Evolutionary conservation across 1,140 invertebrate genomes (phyloP), one percentile per base, ranked within the genome.

Genomic region (Copidosoma floridanum): DNA sequence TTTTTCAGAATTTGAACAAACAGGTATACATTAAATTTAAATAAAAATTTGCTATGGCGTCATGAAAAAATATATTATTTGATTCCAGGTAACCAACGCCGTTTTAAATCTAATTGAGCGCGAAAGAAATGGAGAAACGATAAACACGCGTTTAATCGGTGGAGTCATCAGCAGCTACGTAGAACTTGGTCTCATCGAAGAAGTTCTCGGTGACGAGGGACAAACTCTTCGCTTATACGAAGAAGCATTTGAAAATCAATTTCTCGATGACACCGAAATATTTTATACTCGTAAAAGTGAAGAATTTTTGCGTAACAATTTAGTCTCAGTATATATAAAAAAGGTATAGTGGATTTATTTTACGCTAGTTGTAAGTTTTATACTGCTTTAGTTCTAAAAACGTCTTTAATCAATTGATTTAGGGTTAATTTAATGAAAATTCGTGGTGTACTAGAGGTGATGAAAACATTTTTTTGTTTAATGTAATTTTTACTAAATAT

Each of bases 311-410:
- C 82, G 87, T 40, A 90, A 95, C 68, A 99, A 98, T 81, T 93
- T 95, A 1, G 94, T 99, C 27, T 98, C 96, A 2, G 97, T 99
- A 74, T 99, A 99, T 74, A 95, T 99, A 92, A 98, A 98, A 81
- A 96, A 96, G 85, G 92, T 93, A 78, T 68, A n/a, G n/a, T n/a
- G n/a, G n/a, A n/a, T n/a, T n/a, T n/a, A n/a, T n/a, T n/a, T n/a
- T n/a, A n/a, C n/a, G n/a, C n/a, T n/a, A n/a, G n/a, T n/a, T n/a
- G n/a, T n/a, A n/a, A n/a, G n/a, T n/a, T n/a, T n/a, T n/a, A n/a
- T n/a, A n/a, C n/a, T n/a, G n/a, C n/a, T n/a, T n/a, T n/a, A n/a
- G n/a, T n/a, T n/a, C n/a, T n/a, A n/a, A n/a, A n/a, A n/a, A n/a
- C n/a, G n/a, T n/a, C n/a, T n/a, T n/a, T n/a, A n/a, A n/a, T n/a